Evolutionary conservation across 2,888 invertebrate genomes (phyloP).

Genomic region (Alloscopus bannaensis): DNA sequence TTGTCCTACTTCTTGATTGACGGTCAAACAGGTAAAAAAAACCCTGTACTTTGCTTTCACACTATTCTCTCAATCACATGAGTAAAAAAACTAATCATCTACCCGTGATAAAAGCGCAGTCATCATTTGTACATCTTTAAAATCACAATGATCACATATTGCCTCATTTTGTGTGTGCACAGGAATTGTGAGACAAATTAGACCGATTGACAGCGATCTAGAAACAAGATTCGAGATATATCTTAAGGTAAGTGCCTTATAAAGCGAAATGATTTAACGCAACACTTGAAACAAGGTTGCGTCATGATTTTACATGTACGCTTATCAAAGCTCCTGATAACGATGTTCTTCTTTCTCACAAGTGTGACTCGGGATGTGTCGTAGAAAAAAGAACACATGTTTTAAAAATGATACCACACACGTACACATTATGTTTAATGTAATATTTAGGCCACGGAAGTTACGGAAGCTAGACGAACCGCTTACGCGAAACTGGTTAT

Average conservation of each 20-base stretch:
- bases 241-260: slow-evolving; percentile 80
- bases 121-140: too few species aligned
- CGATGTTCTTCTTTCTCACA: slow-evolving; percentile 25
- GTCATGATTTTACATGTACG: slow-evolving; percentile 3
- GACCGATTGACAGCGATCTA: slow-evolving; percentile 87
- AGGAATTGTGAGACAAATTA: slow-evolving; percentile 88
- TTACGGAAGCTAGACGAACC: slow-evolving; percentile 85
- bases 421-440: slow-evolving; percentile 5
- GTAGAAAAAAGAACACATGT: neutral
- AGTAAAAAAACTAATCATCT: slow-evolving; percentile 8
- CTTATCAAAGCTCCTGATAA: slow-evolving; percentile 14
- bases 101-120: too few species aligned
- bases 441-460: slow-evolving; percentile 84
- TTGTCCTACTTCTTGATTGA: slow-evolving; percentile 89
- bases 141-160: too few species aligned
- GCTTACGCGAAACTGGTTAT: slow-evolving; percentile 89
- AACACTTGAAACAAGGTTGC: slow-evolving; percentile 7
- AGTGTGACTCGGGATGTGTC: neutral
- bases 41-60: slow-evolving; percentile 5
- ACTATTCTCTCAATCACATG: neutral
- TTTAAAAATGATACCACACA: neutral
- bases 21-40: slow-evolving; percentile 79
- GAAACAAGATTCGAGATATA: slow-evolving; percentile 85
- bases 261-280: slow-evolving; percentile 10
- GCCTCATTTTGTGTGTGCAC: too few species aligned